Percentiles rank a stretch among this genome's conserved stretches.
Evolutionary conservation across 2,113 vertebrate genomes (phyloP).

Genomic region (Psilopsiagon aymara): DNA sequence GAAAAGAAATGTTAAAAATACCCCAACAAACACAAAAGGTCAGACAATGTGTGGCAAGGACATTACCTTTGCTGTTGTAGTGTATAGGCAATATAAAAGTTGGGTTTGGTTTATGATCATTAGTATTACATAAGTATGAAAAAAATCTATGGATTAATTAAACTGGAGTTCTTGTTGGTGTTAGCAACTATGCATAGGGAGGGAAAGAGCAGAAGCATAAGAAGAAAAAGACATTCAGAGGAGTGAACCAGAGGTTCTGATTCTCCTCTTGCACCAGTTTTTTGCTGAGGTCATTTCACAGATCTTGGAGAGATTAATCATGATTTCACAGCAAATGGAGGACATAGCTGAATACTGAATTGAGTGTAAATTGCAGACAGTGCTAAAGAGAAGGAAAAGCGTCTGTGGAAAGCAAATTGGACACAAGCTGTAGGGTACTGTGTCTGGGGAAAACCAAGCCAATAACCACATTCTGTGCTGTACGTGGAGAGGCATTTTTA

Average conservation of each 20-base stretch:
- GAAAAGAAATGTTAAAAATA: background rate
- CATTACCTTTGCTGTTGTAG: background rate
- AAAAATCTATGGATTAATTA: background rate
- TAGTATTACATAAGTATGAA: background rate
- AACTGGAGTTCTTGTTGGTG: background rate
- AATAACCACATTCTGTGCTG: background rate
- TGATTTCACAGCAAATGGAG: background rate
- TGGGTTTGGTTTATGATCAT: background rate
- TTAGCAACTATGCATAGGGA: background rate
- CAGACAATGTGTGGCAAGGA: background rate
- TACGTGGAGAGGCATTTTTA: background rate
- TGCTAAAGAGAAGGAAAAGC: background rate
- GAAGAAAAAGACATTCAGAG: background rate
- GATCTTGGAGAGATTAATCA: background rate
- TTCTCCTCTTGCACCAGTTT: background rate
- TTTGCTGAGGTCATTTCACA: background rate
- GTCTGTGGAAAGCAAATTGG: background rate
- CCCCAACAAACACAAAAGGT: background rate
- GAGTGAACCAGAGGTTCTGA: background rate
- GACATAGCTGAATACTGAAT: background rate
- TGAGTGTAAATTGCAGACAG: background rate
- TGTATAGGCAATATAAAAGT: background rate
- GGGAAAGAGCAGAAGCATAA: background rate
- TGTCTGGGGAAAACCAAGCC: background rate
- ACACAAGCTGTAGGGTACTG: background rate